A percentile compares a stretch with the other conserved stretches of the same genome.
Evolutionary conservation across 2,888 invertebrate species (phyloP).

Genomic region (Schizotus pectinicornis): DNA sequence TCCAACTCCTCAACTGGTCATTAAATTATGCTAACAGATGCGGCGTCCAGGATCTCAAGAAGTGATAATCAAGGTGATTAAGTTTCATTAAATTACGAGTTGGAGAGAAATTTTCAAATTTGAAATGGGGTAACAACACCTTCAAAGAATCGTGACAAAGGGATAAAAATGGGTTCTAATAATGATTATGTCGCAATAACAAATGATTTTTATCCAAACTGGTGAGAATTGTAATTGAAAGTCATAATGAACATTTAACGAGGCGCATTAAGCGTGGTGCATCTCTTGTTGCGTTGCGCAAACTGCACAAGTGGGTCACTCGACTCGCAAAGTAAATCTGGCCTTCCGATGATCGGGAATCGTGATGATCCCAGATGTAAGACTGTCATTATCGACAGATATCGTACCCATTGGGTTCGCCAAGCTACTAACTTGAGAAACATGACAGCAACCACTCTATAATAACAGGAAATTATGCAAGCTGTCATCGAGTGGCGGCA

Average conservation of each 20-base stretch:
- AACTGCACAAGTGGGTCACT: conserved; percentile 18
- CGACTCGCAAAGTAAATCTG: conserved; percentile 3
- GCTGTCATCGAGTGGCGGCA: too few relatives aligned
- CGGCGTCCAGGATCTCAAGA: neutral
- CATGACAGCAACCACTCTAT: too few relatives aligned
- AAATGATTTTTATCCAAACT: too few relatives aligned
- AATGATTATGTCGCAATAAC: too few relatives aligned
- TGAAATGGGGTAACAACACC: neutral
- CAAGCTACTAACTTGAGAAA: too few relatives aligned
- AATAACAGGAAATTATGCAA: too few relatives aligned
- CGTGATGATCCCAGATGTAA: too few relatives aligned
- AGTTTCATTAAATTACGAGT: conserved; percentile 1
- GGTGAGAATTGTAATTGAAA: conserved; percentile 12
- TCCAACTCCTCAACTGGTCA: neutral
- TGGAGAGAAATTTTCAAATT: neutral
- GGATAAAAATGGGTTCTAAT: too few relatives aligned
- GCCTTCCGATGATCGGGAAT: neutral
- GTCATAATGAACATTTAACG: conserved; percentile 25
- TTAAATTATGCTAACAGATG: neutral
- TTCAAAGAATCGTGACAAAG: neutral
- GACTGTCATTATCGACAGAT: too few relatives aligned
- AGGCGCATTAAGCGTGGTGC: conserved; percentile 18
- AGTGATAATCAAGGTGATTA: neutral
- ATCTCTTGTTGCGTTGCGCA: conserved; percentile 14
- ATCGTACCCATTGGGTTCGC: too few relatives aligned